Base-by-base conservation (phyloP, 1,140 invertebrate species). In the Lepidotrigona ventralis region DNA sequence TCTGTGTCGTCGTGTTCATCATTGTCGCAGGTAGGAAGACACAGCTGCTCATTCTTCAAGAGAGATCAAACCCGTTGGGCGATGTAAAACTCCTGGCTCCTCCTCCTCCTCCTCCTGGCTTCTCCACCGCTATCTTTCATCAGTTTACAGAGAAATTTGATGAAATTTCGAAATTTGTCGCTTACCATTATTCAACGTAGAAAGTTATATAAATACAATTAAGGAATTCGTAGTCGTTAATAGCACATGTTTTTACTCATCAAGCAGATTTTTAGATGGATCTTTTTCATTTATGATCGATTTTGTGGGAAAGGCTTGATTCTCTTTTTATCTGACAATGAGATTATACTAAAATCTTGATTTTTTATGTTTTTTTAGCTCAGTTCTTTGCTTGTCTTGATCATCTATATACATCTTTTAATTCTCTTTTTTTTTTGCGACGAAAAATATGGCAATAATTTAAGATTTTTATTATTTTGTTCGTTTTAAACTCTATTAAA, bases 1-100 rank as follows among this genome's bases (percentile, higher is more conserved):
- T 92, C n/a, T 91, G 89, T 89, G 83, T 85, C 89, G 83, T 84
- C 84, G 89, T 83, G 60, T 86, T 89, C 83, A 87, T 89, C 56
- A 85, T 89, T 60, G 71, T 86, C 56, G 69, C 89, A 90, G 92
- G 92, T 92, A 87, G 89, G 90, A 85, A 74, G 51, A 76, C 56
- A 75, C 56, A 76, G 73, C 73, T 76, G 73, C 73, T 76, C 17
- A n/a, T 33, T 26, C n/a, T 2, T n/a, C 11, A 17, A 23, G 73
- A 75, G 56, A 76, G 39, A 58, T 75, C 21, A 29, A 74, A 33
- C 9, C 17, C 19, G 53, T 58, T 58, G 9, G 15, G 1, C 53
- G 21, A 74, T 26, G 0, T 74, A 33, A 23, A 46, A 39, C 33
- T 29, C 12, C 26, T 21, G 2, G 17, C 46, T 73, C 73, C 29